A percentile compares a stretch with the other conserved stretches of the same genome.
Conservation (phyloP, 1,140 invertebrate species). For the Drosophila ficusphila region DNA sequence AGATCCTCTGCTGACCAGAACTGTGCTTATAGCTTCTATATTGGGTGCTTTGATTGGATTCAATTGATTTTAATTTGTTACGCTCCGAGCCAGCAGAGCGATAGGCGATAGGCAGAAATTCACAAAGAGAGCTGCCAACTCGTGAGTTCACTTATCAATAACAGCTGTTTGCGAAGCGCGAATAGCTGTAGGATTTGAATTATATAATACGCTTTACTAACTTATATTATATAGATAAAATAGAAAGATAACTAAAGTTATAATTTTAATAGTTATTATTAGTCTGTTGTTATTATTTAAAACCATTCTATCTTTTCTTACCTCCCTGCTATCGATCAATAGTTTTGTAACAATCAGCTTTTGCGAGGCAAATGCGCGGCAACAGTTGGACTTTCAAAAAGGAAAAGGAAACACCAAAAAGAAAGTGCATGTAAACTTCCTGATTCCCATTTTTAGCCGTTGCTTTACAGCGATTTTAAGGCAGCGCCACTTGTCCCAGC, state of each 20-base stretch:
- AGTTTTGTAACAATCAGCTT: constrained; percentile 19
- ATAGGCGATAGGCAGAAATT: neutral
- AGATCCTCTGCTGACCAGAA: neutral
- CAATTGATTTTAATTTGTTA: constrained; percentile 64
- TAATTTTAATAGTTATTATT: too few species aligned
- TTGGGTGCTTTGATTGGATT: constrained; percentile 46
- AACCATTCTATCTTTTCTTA: too few species aligned
- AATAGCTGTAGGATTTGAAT: neutral
- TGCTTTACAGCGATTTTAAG: constrained; percentile 21
- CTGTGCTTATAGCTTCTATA: neutral
- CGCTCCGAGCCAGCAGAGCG: neutral
- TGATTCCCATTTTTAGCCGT: constrained; percentile 37
- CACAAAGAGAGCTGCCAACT: neutral
- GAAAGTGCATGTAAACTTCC: constrained; percentile 29
- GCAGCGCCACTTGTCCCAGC: constrained; percentile 63
- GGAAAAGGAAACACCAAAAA: constrained; percentile 3
- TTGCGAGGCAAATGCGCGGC: neutral
- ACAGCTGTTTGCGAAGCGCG: neutral
- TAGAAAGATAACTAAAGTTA: too few species aligned
- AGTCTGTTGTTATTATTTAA: too few species aligned
- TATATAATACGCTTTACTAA: neutral
- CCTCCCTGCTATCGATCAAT: neutral
- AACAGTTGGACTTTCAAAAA: constrained; percentile 35
- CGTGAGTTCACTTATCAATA: neutral
- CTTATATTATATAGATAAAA: neutral